Base-by-base conservation (phyloP, 2,797 vertebrate species). In the Dallia pectoralis region DNA sequence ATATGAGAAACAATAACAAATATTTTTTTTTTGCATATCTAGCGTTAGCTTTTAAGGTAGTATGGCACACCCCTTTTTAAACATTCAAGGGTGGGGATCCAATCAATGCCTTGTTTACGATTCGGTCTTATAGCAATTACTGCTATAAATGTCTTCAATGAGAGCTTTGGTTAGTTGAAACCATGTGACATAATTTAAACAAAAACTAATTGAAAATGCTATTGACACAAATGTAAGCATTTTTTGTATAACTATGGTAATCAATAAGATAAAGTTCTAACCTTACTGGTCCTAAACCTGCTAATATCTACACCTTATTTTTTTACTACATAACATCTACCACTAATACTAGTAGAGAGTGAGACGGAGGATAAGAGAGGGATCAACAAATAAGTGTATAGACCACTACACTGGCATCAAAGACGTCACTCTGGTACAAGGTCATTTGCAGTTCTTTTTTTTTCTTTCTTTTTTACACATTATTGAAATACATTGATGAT, bases 41-140 rank as follows among this genome's bases (percentile, higher is more conserved):
- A 96, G 96, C 95, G 1, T 98, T 96, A 97, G 97, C 95, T 95
- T 98, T 99, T 99, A 99, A 99, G 97, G 97, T 99, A 99, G 97
- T 96, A 98, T 98, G 97, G 96, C 97, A 95, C 95, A 93, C 95
- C 96, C 95, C 94, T 91, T 92, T 92, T 86, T 81, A 94, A 95
- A 95, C 93, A 94, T 95, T 94, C 93, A 93, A 94, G 93, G 92
- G 92, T 89, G 93, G 93, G 93, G 90, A 93, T 94, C 94, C 94
- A 95, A 94, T 94, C 93, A 95, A 97, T 92, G 93, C 96, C 91
- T 93, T 90, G 89, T 92, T 88, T 90, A 91, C 89, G 90, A 88
- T 90, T 79, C 93, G 93, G 93, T 94, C 93, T 91, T 93, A 94
- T 91, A 95, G 94, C 95, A 93, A 91, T 91, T 88, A 95, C 93